Evolutionary conservation across 2,888 invertebrate species (phyloP).

Genomic region (Meta bourneti): DNA sequence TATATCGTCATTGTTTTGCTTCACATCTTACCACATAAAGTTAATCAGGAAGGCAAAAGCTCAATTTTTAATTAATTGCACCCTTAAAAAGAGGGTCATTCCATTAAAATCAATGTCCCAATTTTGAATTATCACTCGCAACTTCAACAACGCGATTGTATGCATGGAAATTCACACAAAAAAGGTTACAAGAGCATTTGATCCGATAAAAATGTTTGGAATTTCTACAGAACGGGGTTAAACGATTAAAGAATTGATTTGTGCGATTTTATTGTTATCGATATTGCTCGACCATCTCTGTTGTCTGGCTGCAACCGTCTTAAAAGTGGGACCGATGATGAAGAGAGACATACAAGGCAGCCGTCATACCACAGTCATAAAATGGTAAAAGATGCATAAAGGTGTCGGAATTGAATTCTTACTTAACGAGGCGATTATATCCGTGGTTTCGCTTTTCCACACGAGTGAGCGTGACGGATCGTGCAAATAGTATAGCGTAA

Average conservation of each 20-base stretch:
- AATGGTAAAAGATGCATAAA: slow-evolving; percentile 26
- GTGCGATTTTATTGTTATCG: slow-evolving; percentile 4
- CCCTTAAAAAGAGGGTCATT: background rate
- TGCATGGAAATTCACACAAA: background rate
- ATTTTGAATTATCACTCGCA: background rate
- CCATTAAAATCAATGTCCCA: background rate
- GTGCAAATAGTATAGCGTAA: background rate
- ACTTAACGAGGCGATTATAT: slow-evolving; percentile 46
- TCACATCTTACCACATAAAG: background rate
- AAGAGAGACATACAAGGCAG: background rate
- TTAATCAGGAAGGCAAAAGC: background rate
- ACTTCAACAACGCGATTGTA: background rate
- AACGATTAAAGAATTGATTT: slow-evolving; percentile 30
- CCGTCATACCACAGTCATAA: slow-evolving; percentile 21
- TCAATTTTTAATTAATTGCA: background rate
- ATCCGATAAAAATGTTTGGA: background rate
- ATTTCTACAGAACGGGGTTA: slow-evolving; percentile 18
- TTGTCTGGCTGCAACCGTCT: background rate
- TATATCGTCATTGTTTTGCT: background rate
- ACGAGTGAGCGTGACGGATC: slow-evolving; percentile 7
- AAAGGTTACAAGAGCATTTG: slow-evolving; percentile 6
- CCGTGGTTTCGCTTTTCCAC: slow-evolving; percentile 31
- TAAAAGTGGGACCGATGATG: background rate
- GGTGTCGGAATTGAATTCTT: slow-evolving; percentile 29
- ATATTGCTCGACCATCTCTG: background rate